Conservation (phyloP, 2,888 invertebrate genomes). For the Xestia sexstrigata region DNA sequence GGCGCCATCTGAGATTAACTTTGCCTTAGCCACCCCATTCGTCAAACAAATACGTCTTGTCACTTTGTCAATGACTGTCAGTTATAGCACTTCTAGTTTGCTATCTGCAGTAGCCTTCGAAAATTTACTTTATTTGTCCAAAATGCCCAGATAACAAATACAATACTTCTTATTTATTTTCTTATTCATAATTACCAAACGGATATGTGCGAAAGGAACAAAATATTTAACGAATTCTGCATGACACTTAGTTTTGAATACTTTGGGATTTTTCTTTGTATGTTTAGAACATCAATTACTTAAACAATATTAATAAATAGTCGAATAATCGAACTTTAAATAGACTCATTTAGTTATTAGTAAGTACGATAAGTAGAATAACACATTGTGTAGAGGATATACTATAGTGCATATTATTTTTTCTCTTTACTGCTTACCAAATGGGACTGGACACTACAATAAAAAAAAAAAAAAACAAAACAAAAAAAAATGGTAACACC, state of each 20-base stretch:
- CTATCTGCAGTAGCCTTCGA: neutral
- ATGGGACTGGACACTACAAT: conserved; percentile 84
- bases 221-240: conserved; percentile 44
- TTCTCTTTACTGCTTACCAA: conserved; percentile 89
- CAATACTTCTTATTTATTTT: neutral
- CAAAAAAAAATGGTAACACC: conserved; percentile 74
- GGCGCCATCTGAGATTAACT: no score
- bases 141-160: neutral
- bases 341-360: conserved; percentile 58
- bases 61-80: no score
- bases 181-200: neutral
- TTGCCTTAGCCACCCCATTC: no score
- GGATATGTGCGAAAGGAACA: conserved; percentile 20
- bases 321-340: conserved; percentile 49
- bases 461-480: conserved; percentile 56
- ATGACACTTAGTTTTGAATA: conserved; percentile 60
- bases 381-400: conserved; percentile 70
- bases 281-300: conserved; percentile 51
- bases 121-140: neutral
- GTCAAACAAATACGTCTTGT: neutral
- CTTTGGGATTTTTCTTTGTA: conserved; percentile 40
- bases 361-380: conserved; percentile 56
- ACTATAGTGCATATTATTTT: conserved; percentile 88
- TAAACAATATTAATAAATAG: conserved; percentile 59
- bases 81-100: neutral